Conservation (phyloP, 37 sponge, comb jelly and placozoan species). For the Spongia lamella region DNA sequence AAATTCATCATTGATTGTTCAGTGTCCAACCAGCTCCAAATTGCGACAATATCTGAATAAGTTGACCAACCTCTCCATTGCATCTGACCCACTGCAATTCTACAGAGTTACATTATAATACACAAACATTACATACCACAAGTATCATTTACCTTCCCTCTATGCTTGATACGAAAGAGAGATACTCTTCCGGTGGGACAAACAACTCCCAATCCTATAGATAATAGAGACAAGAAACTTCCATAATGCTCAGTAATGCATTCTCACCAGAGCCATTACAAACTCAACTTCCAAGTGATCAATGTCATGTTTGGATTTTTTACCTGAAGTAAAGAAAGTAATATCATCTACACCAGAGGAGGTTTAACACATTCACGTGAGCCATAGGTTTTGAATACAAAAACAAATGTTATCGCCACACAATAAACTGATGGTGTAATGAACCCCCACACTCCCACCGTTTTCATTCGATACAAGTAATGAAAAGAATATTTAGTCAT, state of each 20-base stretch:
- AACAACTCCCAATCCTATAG: conserved; percentile 71
- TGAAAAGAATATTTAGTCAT: too few relatives aligned
- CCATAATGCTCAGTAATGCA: background rate
- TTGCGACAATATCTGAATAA: conserved; percentile 65
- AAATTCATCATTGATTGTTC: conserved; percentile 36
- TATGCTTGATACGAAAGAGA: conserved; percentile 46
- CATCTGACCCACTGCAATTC: conserved; percentile 53
- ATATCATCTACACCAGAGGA: too few relatives aligned
- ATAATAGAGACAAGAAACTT: background rate
- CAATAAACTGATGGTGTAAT: too few relatives aligned
- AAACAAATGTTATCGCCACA: too few relatives aligned
- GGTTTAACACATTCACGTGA: too few relatives aligned
- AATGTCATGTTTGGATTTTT: too few relatives aligned
- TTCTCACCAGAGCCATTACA: too few relatives aligned
- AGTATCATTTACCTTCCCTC: conserved; percentile 50
- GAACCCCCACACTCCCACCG: too few relatives aligned
- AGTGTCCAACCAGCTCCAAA: conserved; percentile 61
- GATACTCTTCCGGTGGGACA: conserved; percentile 65
- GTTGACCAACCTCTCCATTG: conserved; percentile 59
- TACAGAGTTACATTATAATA: background rate
- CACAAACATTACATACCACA: background rate
- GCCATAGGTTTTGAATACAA: too few relatives aligned
- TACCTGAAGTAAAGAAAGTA: too few relatives aligned
- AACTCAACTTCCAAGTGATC: background rate
- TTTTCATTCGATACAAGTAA: too few relatives aligned